Conservation (phyloP, 2,797 vertebrate genomes). For the Phyllotis vaccarum region DNA sequence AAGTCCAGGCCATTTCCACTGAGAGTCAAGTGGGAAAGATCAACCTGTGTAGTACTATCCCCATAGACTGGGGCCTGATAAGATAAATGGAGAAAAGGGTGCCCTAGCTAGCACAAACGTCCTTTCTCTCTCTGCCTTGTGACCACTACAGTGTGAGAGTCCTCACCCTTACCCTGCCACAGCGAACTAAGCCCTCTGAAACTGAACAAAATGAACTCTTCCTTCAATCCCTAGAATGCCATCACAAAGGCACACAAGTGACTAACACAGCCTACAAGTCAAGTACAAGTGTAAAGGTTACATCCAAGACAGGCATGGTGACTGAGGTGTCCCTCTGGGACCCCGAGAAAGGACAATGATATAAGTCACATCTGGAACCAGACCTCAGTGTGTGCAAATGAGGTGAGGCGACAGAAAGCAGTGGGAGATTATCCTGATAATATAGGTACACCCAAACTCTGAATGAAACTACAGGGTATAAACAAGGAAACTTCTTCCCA, state of each 20-base stretch:
- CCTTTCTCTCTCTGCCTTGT: neutral
- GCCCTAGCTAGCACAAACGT: neutral
- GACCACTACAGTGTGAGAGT: neutral
- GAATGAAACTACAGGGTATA: neutral
- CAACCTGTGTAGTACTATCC: neutral
- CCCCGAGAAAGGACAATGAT: neutral
- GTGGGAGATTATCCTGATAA: neutral
- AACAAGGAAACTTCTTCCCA: neutral
- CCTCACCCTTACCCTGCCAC: neutral
- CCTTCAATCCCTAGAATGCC: neutral
- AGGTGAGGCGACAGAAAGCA: neutral
- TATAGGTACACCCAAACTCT: neutral
- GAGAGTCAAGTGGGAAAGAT: neutral
- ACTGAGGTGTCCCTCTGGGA: neutral
- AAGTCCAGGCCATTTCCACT: neutral
- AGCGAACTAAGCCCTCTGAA: neutral
- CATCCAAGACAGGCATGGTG: neutral
- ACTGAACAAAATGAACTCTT: neutral
- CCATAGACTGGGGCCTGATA: neutral
- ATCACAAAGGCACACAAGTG: neutral
- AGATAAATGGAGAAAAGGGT: neutral
- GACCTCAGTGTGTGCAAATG: neutral
- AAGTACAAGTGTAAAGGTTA: neutral
- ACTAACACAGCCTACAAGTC: neutral
- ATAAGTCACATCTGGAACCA: neutral